Percentiles rank a stretch among this genome's conserved stretches.
These are phyloP conservation scores for Passerculus sandwichensis DNA, from an alignment of 2,797 vertebrate genomes.

Conservation along the genomic window DNA sequence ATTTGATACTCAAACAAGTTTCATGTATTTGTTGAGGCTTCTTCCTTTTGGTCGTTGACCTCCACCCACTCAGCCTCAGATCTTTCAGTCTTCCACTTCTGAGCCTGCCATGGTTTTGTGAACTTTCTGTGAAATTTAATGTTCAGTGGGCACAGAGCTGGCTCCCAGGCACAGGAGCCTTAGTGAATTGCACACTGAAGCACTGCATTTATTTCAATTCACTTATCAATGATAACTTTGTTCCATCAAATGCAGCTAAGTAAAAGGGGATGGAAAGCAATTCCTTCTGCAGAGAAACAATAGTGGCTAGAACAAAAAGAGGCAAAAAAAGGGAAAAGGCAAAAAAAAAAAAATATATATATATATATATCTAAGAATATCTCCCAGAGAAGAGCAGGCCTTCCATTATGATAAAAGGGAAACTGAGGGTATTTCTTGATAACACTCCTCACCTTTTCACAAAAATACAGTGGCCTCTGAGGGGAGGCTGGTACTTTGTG, in stretches of 20 bases:
- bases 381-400: neutral
- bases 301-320: neutral
- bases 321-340: neutral
- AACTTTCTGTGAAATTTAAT: neutral
- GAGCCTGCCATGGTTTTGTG: neutral
- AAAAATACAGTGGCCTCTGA: neutral
- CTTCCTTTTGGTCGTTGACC: neutral
- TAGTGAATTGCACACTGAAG: neutral
- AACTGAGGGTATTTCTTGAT: neutral
- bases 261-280: neutral
- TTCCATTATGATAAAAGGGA: neutral
- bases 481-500: neutral
- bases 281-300: neutral
- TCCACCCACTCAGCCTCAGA: neutral
- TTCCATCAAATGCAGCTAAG: neutral
- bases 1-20: neutral
- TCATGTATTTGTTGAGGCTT: neutral
- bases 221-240: neutral
- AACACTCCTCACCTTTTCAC: neutral
- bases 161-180: neutral
- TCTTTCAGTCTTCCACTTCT: neutral
- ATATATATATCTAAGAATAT: neutral
- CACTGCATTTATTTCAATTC: neutral
- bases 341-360: too few species aligned
- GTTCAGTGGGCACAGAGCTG: neutral